Conservation (phyloP, 2,888 invertebrate species). For the Caenorhabditis sp. region DNA sequence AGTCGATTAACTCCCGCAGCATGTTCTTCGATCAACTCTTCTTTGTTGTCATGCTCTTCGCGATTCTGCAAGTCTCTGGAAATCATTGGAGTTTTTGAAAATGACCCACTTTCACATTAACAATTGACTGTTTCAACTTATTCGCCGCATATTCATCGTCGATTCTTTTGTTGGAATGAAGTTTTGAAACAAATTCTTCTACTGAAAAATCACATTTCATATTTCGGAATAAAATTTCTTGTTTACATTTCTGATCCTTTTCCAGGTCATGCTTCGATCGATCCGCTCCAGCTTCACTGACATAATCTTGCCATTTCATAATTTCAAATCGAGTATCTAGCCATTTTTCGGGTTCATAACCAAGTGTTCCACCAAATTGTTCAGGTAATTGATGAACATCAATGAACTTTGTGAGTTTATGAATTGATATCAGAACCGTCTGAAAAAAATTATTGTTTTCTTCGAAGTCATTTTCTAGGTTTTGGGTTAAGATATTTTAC, state of each 20-base stretch:
- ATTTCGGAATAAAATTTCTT: background rate
- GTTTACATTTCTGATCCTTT: constrained; percentile 23
- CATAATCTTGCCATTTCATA: constrained; percentile 32
- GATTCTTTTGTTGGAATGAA: constrained; percentile 20
- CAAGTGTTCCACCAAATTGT: constrained; percentile 80
- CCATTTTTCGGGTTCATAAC: constrained; percentile 82
- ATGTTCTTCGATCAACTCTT: constrained; percentile 53
- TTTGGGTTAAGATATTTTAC: too few species aligned
- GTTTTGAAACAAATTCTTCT: constrained; percentile 27
- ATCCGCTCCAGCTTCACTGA: constrained; percentile 16
- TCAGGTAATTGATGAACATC: constrained; percentile 80
- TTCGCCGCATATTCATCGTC: constrained; percentile 40
- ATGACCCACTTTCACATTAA: constrained; percentile 29
- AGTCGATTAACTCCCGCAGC: constrained; percentile 52
- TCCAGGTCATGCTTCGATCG: constrained; percentile 21
- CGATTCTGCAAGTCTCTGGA: background rate
- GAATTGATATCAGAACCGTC: constrained; percentile 80
- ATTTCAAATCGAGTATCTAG: constrained; percentile 78
- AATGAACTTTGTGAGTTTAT: constrained; percentile 79
- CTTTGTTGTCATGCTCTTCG: constrained; percentile 46
- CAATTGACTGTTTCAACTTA: constrained; percentile 27
- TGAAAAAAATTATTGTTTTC: constrained; percentile 72
- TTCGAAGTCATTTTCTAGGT: too few species aligned
- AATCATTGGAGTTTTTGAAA: too few species aligned
- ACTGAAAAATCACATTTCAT: constrained; percentile 20